Evolutionary conservation across 2,113 vertebrate genomes (phyloP).

Genomic region (Crotalus viridis): DNA sequence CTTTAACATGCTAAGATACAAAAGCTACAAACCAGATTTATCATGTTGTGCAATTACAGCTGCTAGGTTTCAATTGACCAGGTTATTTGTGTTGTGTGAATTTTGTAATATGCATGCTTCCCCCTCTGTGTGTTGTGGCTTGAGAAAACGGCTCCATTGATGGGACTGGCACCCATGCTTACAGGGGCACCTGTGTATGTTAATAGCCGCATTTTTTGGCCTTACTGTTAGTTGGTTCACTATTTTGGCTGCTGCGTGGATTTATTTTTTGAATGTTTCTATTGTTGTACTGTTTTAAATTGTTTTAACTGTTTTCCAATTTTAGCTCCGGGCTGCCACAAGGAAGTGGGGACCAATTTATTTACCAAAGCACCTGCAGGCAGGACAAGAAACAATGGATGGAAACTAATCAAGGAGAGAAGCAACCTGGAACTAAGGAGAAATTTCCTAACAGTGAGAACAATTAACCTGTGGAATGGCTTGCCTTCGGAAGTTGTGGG

Average conservation of each 20-base stretch:
- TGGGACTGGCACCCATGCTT: background rate
- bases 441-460: background rate
- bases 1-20: background rate
- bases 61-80: background rate
- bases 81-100: background rate
- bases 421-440: background rate
- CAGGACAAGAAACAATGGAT: background rate
- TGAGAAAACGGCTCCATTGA: background rate
- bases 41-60: background rate
- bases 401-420: background rate
- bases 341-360: background rate
- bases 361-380: background rate
- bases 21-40: background rate
- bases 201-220: background rate
- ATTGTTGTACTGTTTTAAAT: background rate
- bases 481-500: background rate
- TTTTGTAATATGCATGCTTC: background rate
- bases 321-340: background rate
- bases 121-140: background rate
- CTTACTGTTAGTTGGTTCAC: background rate
- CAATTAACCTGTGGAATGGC: background rate
- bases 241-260: background rate
- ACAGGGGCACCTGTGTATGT: background rate
- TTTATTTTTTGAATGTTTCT: background rate
- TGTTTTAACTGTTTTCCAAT: background rate